These are phyloP conservation scores for Galeruca laticollis DNA, from an alignment of 2,888 invertebrate genomes.

Conservation along the genomic window DNA sequence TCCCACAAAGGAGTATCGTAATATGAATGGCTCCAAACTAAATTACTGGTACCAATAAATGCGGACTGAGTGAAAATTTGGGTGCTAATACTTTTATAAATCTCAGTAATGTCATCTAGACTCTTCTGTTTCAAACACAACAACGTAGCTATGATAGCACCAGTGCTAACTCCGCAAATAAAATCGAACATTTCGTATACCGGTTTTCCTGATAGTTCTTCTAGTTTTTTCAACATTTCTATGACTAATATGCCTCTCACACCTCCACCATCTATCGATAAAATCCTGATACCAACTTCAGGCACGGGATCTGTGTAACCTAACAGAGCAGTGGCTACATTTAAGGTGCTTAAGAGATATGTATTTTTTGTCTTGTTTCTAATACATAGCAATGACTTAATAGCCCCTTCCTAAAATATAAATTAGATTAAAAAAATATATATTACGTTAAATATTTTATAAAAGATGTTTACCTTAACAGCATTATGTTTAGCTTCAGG, in stretches of 20 bases:
- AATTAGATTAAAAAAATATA: not conserved
- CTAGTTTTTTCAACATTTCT: constrained; percentile 83
- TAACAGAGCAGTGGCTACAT: constrained; percentile 75
- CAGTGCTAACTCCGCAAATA: constrained; percentile 86
- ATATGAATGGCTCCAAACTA: constrained; percentile 89
- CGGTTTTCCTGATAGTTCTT: constrained; percentile 75
- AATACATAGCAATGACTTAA: constrained; percentile 74
- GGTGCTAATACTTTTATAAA: constrained; percentile 73
- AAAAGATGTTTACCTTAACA: constrained; percentile 71
- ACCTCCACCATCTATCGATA: constrained; percentile 93
- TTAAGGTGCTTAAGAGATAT: constrained; percentile 59
- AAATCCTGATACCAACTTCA: constrained; percentile 81
- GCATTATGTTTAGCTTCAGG: constrained; percentile 81
- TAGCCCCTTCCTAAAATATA: constrained; percentile 74
- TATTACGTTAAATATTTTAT: not conserved
- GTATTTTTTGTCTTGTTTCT: constrained; percentile 65
- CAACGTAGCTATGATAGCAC: constrained; percentile 77
- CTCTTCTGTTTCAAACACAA: constrained; percentile 75
- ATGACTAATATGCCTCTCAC: constrained; percentile 89
- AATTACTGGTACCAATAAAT: constrained; percentile 77
- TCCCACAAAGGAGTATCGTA: constrained; percentile 91
- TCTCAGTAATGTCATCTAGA: constrained; percentile 72
- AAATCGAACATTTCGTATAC: constrained; percentile 88
- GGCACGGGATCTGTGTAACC: constrained; percentile 79
- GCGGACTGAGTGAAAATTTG: constrained; percentile 77